Conservation (phyloP, 2,888 invertebrate genomes). For the Sphaerophoria rueppellii region DNA sequence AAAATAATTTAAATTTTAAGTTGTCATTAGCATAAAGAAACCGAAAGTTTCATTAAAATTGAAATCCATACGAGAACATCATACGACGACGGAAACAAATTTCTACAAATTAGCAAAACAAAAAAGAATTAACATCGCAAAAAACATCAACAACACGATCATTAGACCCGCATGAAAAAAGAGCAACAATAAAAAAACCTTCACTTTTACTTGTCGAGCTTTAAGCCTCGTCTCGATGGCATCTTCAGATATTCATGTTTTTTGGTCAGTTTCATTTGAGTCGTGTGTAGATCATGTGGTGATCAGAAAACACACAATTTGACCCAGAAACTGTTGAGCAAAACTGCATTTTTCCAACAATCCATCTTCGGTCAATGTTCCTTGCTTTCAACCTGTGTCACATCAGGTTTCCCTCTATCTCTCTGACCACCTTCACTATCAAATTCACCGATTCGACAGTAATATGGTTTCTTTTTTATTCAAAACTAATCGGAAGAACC, state of each 20-base stretch:
- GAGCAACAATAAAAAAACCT: slow-evolving; percentile 32
- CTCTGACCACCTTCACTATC: neutral
- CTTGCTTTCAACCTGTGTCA: slow-evolving; percentile 46
- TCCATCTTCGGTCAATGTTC: slow-evolving; percentile 26
- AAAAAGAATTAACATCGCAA: neutral
- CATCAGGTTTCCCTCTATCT: slow-evolving; percentile 51
- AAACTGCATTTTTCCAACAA: slow-evolving; percentile 58
- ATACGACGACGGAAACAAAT: slow-evolving; percentile 15
- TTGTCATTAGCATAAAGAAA: slow-evolving; percentile 63
- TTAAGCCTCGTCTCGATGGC: slow-evolving; percentile 1
- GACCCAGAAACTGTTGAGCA: slow-evolving; percentile 59
- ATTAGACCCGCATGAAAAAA: slow-evolving; percentile 16
- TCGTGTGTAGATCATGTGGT: slow-evolving; percentile 28
- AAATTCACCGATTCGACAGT: neutral
- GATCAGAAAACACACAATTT: slow-evolving; percentile 41
- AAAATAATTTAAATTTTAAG: slow-evolving; percentile 19
- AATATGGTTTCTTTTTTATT: slow-evolving; percentile 61
- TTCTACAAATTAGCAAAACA: slow-evolving; percentile 60
- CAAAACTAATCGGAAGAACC: slow-evolving; percentile 46
- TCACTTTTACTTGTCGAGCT: slow-evolving; percentile 56
- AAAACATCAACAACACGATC: slow-evolving; percentile 1
- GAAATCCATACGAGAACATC: slow-evolving; percentile 26
- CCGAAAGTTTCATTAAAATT: slow-evolving; percentile 59
- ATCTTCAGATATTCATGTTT: neutral
- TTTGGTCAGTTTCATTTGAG: slow-evolving; percentile 17